These are phyloP conservation scores for Vipera latastei DNA, from an alignment of 2,797 vertebrate genomes.

Conservation along the genomic window DNA sequence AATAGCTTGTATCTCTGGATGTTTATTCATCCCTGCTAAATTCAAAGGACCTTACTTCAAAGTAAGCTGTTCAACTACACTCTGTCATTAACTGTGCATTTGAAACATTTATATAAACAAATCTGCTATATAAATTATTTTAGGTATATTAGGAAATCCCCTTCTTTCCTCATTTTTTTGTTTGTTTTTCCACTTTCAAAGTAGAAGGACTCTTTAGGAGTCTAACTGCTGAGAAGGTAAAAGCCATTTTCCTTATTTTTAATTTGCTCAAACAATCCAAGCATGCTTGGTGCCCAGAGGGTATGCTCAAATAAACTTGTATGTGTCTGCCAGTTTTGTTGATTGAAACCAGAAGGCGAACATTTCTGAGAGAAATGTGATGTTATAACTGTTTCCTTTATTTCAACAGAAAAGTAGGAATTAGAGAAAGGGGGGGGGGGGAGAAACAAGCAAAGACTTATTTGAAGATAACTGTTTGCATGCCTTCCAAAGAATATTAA, in stretches of 20 bases:
- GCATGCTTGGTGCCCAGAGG: slow-evolving; percentile 71
- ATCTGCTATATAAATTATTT: slow-evolving; percentile 45
- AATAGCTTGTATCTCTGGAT: not conserved
- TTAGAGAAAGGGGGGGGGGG: not conserved
- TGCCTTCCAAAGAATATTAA: not conserved
- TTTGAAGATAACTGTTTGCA: slow-evolving; percentile 34
- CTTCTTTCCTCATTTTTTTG: slow-evolving; percentile 14
- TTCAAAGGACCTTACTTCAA: not conserved
- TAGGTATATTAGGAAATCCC: slow-evolving; percentile 18
- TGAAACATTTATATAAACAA: slow-evolving; percentile 47
- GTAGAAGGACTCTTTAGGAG: slow-evolving; percentile 58
- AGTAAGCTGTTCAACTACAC: not conserved
- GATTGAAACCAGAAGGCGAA: slow-evolving; percentile 74
- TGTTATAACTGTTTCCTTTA: slow-evolving; percentile 50
- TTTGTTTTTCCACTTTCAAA: slow-evolving; percentile 30
- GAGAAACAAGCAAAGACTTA: slow-evolving; percentile 19
- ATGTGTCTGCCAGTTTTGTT: slow-evolving; percentile 69
- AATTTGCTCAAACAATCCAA: slow-evolving; percentile 72
- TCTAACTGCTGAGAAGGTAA: slow-evolving; percentile 66
- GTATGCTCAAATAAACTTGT: slow-evolving; percentile 73
- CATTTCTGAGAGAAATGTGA: slow-evolving; percentile 64
- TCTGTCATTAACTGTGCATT: not conserved
- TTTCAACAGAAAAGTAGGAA: slow-evolving; percentile 19
- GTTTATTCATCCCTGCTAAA: not conserved
- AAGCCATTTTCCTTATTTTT: slow-evolving; percentile 72